Base-by-base conservation (phyloP, 2,113 vertebrate species). In the Rhynchomys soricoides region DNA sequence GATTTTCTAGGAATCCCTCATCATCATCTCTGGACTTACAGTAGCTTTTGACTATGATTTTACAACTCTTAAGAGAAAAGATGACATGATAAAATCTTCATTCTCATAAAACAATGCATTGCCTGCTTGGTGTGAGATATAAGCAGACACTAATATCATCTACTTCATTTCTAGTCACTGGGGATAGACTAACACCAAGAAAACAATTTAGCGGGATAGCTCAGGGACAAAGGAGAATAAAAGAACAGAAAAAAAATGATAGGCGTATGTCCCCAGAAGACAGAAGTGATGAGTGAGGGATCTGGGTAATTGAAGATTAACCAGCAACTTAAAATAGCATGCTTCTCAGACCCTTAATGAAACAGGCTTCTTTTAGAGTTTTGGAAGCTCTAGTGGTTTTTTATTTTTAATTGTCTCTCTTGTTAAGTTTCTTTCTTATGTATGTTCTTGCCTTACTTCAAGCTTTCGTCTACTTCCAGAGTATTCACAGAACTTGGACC, bases 401-500 rank as follows among this genome's bases (percentile, higher is more conserved):
- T 70, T 75, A 21, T 48, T 95, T 95, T 94, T 73, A 50, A 50
- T 66, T 93, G 57, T 45, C 48, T 86, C 16, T 86, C 8, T 1
- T 45, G 70, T 85, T 89, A 40, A 86, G 19, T 59, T 90, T 79
- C 75, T 95, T 92, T 95, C 86, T 81, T 62, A 19, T 75, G 26
- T 40, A 6, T 83, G 7, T 19, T 90, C n/a, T 95, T 92, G 45
- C 92, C 62, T 93, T 87, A 12, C 45, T 89, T 89, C 31, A 74
- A 91, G 77, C 59, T 95, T 96, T 93, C 50, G 88, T 82, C 71
- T 59, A 29, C 79, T 96, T 96, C 83, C 93, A 91, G 96, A 94
- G 71, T 87, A 86, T 85, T 92, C 83, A 71, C 11, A 93, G 55
- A 55, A 52, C 12, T 96, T 24, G 10, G 62, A 91, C 87, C 62